These are phyloP conservation scores for Notodonta dromedarius DNA, from an alignment of 2,888 invertebrate species.

Conservation along the genomic window DNA sequence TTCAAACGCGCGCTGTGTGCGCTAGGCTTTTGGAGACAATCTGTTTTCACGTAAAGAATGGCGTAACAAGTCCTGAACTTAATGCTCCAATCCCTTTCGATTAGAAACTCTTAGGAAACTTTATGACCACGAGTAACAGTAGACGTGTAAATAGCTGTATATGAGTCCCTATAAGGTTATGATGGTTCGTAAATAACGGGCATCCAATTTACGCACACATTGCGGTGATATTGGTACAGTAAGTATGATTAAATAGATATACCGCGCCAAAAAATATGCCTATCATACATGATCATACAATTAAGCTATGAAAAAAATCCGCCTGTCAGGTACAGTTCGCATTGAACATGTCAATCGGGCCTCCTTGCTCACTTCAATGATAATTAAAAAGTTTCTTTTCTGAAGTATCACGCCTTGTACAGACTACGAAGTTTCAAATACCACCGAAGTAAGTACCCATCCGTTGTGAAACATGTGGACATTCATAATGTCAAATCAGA, in stretches of 20 bases:
- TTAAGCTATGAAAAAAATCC: neutral
- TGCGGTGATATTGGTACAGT: neutral
- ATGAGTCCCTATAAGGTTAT: neutral
- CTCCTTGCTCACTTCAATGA: constrained; percentile 1
- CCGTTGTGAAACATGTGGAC: too few relatives aligned
- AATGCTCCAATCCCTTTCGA: too few relatives aligned
- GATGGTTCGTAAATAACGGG: neutral
- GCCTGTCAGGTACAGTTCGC: constrained; percentile 5
- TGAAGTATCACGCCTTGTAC: neutral
- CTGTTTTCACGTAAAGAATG: too few relatives aligned
- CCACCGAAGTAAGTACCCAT: too few relatives aligned
- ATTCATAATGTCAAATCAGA: too few relatives aligned
- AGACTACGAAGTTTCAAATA: neutral
- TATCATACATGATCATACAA: constrained; percentile 2
- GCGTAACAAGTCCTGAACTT: too few relatives aligned
- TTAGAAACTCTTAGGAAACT: too few relatives aligned
- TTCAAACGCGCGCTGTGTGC: too few relatives aligned
- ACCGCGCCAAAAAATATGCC: neutral
- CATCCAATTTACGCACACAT: neutral
- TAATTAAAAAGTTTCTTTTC: constrained; percentile 4
- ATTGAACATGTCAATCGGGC: constrained; percentile 6
- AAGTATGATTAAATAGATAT: neutral
- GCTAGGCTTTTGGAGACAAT: too few relatives aligned
- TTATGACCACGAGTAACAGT: too few relatives aligned
- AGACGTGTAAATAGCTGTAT: too few relatives aligned